Conservation (phyloP, 2,888 invertebrate species). For the Magallana nippona region DNA sequence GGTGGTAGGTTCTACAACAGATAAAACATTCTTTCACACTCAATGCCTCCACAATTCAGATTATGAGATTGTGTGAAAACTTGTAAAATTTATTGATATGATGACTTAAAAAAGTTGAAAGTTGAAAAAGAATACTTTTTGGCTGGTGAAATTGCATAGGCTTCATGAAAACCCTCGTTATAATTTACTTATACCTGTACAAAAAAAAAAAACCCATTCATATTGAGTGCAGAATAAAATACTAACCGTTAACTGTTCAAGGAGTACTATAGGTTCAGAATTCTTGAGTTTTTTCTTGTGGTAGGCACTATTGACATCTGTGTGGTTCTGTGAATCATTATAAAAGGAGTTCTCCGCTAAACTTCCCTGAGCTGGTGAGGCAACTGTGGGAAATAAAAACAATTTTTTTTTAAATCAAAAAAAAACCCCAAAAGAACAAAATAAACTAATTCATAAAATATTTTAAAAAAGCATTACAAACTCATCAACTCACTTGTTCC, state of each 20-base stretch:
- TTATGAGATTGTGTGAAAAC: too few species aligned
- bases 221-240: too few species aligned
- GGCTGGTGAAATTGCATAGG: too few species aligned
- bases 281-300: slow-evolving; percentile 17
- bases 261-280: slow-evolving; percentile 56
- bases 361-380: slow-evolving; percentile 73
- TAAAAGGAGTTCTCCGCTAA: slow-evolving; percentile 61
- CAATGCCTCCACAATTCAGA: neutral
- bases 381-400: slow-evolving; percentile 58
- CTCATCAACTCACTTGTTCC: slow-evolving; percentile 1
- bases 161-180: too few species aligned
- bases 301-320: neutral
- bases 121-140: too few species aligned
- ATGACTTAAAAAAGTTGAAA: too few species aligned
- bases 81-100: too few species aligned
- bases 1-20: slow-evolving; percentile 19
- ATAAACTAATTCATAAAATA: too few species aligned
- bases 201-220: too few species aligned
- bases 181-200: too few species aligned
- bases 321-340: slow-evolving; percentile 4
- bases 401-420: neutral
- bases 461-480: neutral
- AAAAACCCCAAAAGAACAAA: too few species aligned
- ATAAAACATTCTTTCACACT: neutral
- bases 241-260: slow-evolving; percentile 41